Evolutionary conservation across 2,888 invertebrate genomes (phyloP).

Genomic region (Cerastis rubricosa): DNA sequence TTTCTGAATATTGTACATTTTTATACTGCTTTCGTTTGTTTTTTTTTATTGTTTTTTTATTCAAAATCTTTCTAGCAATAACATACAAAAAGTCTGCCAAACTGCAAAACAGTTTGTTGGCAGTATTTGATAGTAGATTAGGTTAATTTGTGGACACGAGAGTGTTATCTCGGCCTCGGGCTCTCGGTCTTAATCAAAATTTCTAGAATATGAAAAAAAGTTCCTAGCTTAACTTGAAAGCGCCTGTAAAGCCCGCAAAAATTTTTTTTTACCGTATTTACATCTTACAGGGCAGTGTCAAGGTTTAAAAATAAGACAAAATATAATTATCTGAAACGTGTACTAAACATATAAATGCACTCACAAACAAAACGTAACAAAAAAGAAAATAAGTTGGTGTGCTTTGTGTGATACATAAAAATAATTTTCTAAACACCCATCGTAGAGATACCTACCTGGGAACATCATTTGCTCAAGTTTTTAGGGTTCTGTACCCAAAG

Average conservation of each 20-base stretch:
- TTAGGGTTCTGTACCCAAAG: no score
- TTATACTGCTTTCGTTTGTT: constrained; percentile 4
- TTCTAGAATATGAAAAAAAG: neutral
- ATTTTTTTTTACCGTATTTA: no score
- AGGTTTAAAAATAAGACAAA: constrained; percentile 18
- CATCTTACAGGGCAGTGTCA: no score
- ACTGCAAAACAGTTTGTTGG: no score
- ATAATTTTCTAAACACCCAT: neutral
- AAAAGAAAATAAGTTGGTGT: neutral
- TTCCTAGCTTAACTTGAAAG: neutral
- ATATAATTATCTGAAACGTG: neutral
- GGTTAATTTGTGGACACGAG: neutral
- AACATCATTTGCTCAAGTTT: neutral
- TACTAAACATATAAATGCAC: constrained; percentile 1
- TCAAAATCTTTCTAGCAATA: no score
- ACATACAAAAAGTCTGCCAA: no score
- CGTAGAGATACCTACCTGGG: no score
- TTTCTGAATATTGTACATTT: constrained; percentile 33
- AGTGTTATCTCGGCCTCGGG: no score
- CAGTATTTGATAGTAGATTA: neutral
- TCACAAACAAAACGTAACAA: neutral
- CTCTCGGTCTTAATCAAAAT: no score
- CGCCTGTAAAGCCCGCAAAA: no score
- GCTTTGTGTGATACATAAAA: neutral
- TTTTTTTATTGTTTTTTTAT: no score